Conservation (phyloP, 1,140 invertebrate species). For the Spodoptera frugiperda region DNA sequence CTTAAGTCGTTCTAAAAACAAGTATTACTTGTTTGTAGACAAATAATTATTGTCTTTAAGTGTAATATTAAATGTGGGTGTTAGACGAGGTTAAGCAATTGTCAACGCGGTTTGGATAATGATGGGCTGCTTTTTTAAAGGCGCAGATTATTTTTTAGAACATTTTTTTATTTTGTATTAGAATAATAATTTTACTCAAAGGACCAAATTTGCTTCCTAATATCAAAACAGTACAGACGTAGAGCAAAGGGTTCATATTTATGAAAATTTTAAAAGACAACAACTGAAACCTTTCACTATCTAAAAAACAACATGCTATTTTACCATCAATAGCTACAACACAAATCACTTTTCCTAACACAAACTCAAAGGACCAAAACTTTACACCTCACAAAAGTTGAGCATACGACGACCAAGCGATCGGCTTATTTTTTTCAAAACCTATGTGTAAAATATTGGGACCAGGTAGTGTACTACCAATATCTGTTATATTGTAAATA, state of each 20-base stretch:
- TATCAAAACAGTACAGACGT: no score
- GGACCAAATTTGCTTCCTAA: no score
- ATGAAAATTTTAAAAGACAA: no score
- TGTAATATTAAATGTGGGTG: conserved; percentile 35
- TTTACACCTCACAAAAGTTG: no score
- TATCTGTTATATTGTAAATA: conserved; percentile 57
- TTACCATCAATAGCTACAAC: not conserved
- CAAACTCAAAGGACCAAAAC: no score
- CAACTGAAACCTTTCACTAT: no score
- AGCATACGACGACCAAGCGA: no score
- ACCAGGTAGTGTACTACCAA: conserved; percentile 47
- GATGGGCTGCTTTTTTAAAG: not conserved
- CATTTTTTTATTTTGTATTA: no score
- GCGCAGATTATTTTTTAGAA: not conserved
- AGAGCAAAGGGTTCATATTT: no score
- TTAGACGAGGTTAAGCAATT: conserved; percentile 35
- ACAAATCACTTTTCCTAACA: not conserved
- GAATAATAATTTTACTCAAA: no score
- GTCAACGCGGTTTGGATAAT: conserved; percentile 30
- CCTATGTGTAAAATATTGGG: not conserved
- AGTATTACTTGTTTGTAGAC: conserved; percentile 33
- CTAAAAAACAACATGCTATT: not conserved
- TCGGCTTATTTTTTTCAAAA: no score
- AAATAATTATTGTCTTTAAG: conserved; percentile 46
- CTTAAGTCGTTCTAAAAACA: conserved; percentile 30